Conservation (phyloP, 2,888 invertebrate species). For the Pimpla rufipes region DNA sequence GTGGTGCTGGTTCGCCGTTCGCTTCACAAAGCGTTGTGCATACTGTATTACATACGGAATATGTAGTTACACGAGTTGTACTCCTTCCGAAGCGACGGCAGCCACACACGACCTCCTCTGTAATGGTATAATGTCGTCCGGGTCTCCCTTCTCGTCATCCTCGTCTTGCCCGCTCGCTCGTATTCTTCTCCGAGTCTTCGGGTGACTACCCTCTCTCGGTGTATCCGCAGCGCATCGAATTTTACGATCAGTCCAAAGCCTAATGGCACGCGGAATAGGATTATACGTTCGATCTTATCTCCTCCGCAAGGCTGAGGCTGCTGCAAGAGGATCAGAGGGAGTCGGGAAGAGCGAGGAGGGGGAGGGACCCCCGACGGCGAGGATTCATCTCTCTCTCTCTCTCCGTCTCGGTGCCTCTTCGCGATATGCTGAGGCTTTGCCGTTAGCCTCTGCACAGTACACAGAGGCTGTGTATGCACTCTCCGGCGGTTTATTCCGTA, state of each 20-base stretch:
- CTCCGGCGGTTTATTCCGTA: slow-evolving; percentile 59
- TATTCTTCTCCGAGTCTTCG: slow-evolving; percentile 12
- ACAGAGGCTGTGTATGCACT: slow-evolving; percentile 44
- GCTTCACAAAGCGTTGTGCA: slow-evolving; percentile 27
- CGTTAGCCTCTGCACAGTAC: slow-evolving; percentile 31
- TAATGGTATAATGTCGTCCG: slow-evolving; percentile 34
- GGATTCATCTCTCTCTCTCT: slow-evolving; percentile 57
- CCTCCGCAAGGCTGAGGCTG: slow-evolving; percentile 39
- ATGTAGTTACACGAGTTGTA: slow-evolving; percentile 59
- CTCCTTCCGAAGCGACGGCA: slow-evolving; percentile 54
- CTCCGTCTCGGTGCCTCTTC: slow-evolving; percentile 15
- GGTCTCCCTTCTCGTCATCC: slow-evolving; percentile 36
- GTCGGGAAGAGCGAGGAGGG: slow-evolving; percentile 21
- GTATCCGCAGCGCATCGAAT: slow-evolving; percentile 66
- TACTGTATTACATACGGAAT: slow-evolving; percentile 52
- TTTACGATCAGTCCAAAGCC: slow-evolving; percentile 70
- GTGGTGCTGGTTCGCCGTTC: not conserved
- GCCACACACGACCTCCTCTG: slow-evolving; percentile 41
- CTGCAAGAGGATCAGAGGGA: slow-evolving; percentile 44
- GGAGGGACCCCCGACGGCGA: slow-evolving; percentile 66
- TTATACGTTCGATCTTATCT: slow-evolving; percentile 73
- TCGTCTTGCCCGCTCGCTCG: slow-evolving; percentile 21
- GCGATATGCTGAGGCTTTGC: slow-evolving; percentile 7
- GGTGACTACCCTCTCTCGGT: not conserved
- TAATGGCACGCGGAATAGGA: slow-evolving; percentile 74